Evolutionary conservation across 1,140 invertebrate species (phyloP).

Genomic region (Drosophila parvula): DNA sequence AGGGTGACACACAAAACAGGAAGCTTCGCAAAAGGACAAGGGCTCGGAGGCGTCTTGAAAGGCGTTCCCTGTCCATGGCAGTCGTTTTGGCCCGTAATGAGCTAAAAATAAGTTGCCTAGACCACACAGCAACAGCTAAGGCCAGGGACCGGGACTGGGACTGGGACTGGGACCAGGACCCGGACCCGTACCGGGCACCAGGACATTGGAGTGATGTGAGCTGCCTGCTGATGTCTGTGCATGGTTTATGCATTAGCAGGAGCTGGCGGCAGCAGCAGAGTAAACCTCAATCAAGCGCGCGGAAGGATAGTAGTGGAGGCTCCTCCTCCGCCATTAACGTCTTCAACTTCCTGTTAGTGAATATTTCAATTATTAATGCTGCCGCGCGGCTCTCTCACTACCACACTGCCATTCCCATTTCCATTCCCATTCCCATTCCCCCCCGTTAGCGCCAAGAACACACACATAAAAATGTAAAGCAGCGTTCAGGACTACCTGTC

Average conservation of each 20-base stretch:
- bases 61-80: constrained; percentile 42
- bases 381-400: constrained; percentile 46
- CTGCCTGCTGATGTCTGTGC: constrained; percentile 78
- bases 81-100: constrained; percentile 68
- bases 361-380: constrained; percentile 83
- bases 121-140: constrained; percentile 30
- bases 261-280: constrained; percentile 39
- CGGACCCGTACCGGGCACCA: constrained; percentile 9
- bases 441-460: constrained; percentile 14
- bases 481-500: constrained; percentile 43
- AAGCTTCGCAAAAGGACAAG: constrained; percentile 51
- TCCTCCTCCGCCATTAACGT: constrained; percentile 75
- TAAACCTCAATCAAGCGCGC: constrained; percentile 77
- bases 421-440: background rate
- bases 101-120: constrained; percentile 71
- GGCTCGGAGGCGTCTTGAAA: constrained; percentile 45
- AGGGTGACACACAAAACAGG: constrained; percentile 27
- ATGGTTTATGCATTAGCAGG: constrained; percentile 80
- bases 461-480: constrained; percentile 76
- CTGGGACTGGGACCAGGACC: constrained; percentile 17
- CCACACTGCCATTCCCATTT: background rate
- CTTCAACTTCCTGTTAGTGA: constrained; percentile 83
- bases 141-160: constrained; percentile 14
- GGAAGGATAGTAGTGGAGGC: constrained; percentile 27
- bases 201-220: constrained; percentile 56